Percentiles rank a stretch among this genome's conserved stretches.
phyloP scores from a whole-genome alignment of 2,888 invertebrate species.

The Nymphalis polychloros region DNA sequence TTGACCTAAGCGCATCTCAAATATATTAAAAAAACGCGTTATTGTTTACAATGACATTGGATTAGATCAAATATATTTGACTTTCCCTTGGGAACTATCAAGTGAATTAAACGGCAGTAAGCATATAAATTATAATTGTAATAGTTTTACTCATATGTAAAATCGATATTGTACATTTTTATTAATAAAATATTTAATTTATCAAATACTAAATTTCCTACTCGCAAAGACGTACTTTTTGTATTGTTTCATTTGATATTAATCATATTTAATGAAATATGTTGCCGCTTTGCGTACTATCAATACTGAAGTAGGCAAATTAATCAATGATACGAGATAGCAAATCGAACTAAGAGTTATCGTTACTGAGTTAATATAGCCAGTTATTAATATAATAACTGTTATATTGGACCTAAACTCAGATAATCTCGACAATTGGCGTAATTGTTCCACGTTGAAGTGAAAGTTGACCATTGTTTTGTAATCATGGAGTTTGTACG shows the following conservation, averaged over 20 bases:
- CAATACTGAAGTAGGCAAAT: conserved; percentile 1
- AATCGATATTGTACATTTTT: too few species aligned
- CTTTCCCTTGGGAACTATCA: too few species aligned
- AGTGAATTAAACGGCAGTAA: too few species aligned
- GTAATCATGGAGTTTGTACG: conserved; percentile 35
- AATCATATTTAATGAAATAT: neutral
- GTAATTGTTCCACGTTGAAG: conserved; percentile 40
- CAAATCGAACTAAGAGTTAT: conserved; percentile 18
- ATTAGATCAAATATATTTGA: neutral
- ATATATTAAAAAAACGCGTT: neutral
- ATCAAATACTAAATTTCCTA: neutral
- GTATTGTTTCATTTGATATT: neutral
- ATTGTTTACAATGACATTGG: neutral
- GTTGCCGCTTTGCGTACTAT: neutral
- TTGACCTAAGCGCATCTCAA: conserved; percentile 25
- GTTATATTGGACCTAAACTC: conserved; percentile 32
- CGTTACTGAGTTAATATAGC: conserved; percentile 23
- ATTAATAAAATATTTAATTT: neutral
- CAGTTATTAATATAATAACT: conserved; percentile 42
- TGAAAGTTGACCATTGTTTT: conserved; percentile 43
- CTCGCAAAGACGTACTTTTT: neutral
- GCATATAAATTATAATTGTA: too few species aligned
- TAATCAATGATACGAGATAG: conserved; percentile 16
- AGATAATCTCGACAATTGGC: conserved; percentile 37
- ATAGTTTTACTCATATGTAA: too few species aligned